Evolutionary conservation across 2,113 vertebrate species (phyloP), one percentile per base, ranked within the genome.

Genomic region (Dinomys branickii): DNA sequence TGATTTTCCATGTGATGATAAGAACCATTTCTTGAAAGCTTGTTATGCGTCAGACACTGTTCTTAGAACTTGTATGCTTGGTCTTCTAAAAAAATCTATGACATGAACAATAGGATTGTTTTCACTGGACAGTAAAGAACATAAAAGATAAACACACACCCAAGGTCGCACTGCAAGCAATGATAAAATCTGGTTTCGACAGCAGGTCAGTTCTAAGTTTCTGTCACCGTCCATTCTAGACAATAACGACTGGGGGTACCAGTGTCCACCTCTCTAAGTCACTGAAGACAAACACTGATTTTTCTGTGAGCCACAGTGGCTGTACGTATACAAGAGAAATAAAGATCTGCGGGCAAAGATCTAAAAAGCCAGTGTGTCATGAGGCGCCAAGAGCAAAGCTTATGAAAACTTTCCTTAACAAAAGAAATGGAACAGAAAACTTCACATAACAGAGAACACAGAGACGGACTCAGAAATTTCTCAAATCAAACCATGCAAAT

Each of bases 401-500:
- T 82, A 69, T 17, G 16, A 71, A 97, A 86, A 61, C 3, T 65
- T 92, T 91, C 81, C 35, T 87, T 88, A 88, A 65, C n/a, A 87
- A 87, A 10, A 26, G 14, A 85, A 75, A 65, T 35, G 81, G 69
- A 71, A 65, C 6, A 88, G 77, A 80, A 84, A 93, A 81, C 4
- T 87, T 75, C 14, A 38, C 19, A 12, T 94, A 41, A 78, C 47
- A 71, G 11, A 84, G 38, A 90, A 75, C 44, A 81, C 58, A 30
- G n/a, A 38, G 92, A 65, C 59, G 38, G 86, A 82, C 81, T 71
- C 67, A 44, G 7, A 0, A 88, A 69, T 38, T 91, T 96, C 93
- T 89, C 30, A 95, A 77, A 85, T 35, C 77, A 87, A 90, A 92
- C 41, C 65, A 82, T 47, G 77, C 96, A 97, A 95, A 59, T 0